Evolutionary conservation across 2,888 invertebrate species (phyloP).

Genomic region (Pyrrhosoma nymphula): DNA sequence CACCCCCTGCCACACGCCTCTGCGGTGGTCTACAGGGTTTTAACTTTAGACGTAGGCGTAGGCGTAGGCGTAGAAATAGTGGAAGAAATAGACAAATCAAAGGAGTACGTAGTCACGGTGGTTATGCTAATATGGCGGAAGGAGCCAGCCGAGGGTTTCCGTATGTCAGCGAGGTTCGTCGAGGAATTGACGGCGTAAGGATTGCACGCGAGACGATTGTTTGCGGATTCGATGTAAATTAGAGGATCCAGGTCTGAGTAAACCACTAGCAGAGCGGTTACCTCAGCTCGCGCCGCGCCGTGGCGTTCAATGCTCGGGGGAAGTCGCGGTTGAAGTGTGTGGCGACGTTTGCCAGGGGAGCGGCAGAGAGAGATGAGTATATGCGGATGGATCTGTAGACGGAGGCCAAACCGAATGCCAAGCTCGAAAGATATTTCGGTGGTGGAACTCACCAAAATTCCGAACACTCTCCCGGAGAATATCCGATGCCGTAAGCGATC

Average conservation of each 20-base stretch:
- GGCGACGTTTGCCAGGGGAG: neutral
- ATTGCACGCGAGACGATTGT: neutral
- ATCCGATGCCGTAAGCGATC: neutral
- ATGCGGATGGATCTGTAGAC: neutral
- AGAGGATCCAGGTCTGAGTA: neutral
- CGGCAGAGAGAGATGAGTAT: neutral
- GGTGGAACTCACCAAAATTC: neutral
- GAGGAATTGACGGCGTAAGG: no score
- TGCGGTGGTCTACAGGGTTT: no score
- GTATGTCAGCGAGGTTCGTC: no score
- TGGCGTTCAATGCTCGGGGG: neutral
- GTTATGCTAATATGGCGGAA: no score
- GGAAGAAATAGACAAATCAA: no score
- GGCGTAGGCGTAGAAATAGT: no score
- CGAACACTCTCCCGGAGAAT: neutral
- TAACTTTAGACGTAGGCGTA: no score
- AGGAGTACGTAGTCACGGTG: no score
- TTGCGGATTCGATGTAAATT: slow-evolving; percentile 50
- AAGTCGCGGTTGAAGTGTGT: neutral
- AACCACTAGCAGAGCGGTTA: neutral
- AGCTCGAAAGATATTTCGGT: neutral
- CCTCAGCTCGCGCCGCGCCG: neutral
- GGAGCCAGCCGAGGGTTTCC: no score
- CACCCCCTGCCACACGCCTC: no score
- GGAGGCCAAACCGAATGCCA: neutral